Base-by-base conservation (phyloP, 2,888 invertebrate genomes). In the Ormyrus thymus region DNA sequence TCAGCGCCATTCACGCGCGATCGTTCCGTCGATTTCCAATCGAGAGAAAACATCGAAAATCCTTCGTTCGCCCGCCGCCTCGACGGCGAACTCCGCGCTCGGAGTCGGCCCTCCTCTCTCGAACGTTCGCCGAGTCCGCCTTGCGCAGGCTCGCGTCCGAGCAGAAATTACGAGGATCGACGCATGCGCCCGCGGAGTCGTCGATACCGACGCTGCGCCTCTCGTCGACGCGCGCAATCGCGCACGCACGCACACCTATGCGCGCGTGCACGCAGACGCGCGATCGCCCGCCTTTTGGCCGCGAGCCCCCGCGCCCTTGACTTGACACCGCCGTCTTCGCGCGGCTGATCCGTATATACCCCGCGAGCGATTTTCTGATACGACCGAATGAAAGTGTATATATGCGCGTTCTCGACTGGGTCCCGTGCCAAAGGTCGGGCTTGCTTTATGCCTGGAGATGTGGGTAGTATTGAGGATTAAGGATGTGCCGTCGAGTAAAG, bases 181-280 rank as follows among this genome's bases (percentile, higher is more conserved):
- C 85, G 84, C 85, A 83, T 84, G 83, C 83, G 84, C 80, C 71
- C 74, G 70, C 76, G 77, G 59, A 82, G 81, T 84, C 77, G 86
- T 87, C 86, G 85, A 87, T 87, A 86, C 86, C 84, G 82, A 83
- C 81, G 29, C 29, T 83, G 70, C 74, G 75, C 61, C 68, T 75
- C 50, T 45, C 43, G n/a, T 29, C 29, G 29, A 29, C 29, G 29
- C 29, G 29, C 29, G 29, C 29, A 29, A 29, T 29, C 0, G 2
- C 29, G 29, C 29, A 0, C 29, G 1, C 29, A 29, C 29, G 4
- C 29, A 29, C 29, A 0, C 4, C 29, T 29, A 29, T n/a, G n/a
- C 4, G 0, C 4, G 4, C 4, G 13, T 59, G 8, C 71, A 64
- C 81, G 80, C 76, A 79, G 79, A 80, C 77, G 70, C 75, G 66